Conservation (phyloP, 1,140 invertebrate species). For the Ooceraea biroi region DNA sequence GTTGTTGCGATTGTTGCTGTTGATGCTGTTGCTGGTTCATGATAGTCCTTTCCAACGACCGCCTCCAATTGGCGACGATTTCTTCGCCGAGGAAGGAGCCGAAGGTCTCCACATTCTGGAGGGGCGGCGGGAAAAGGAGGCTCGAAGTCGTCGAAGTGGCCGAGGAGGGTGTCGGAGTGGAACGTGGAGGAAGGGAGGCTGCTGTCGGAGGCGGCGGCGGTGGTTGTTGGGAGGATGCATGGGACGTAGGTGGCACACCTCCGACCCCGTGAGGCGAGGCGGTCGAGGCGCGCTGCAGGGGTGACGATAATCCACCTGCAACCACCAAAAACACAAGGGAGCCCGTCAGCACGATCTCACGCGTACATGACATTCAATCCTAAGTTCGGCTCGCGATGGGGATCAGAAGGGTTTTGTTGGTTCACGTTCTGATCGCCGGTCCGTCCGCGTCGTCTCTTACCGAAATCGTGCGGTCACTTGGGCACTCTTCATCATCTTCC, state of each 20-base stretch:
- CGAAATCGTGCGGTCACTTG: slow-evolving; percentile 42
- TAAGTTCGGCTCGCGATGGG: slow-evolving; percentile 55
- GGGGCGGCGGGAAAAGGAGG: slow-evolving; percentile 87
- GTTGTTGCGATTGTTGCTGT: slow-evolving; percentile 79
- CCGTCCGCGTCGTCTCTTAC: slow-evolving; percentile 38
- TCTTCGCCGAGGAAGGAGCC: slow-evolving; percentile 91
- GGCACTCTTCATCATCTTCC: slow-evolving; percentile 41
- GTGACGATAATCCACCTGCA: slow-evolving; percentile 86
- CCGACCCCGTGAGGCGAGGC: slow-evolving; percentile 85
- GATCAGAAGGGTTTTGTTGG: background rate
- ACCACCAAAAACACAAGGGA: slow-evolving; percentile 85
- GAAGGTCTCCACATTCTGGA: slow-evolving; percentile 90
- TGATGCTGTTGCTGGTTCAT: slow-evolving; percentile 86
- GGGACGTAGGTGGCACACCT: slow-evolving; percentile 83
- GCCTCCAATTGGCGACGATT: slow-evolving; percentile 92
- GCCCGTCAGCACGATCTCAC: slow-evolving; percentile 82
- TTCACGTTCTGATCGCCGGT: slow-evolving; percentile 55
- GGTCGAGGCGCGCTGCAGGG: slow-evolving; percentile 86
- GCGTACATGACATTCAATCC: slow-evolving; percentile 53
- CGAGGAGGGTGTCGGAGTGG: slow-evolving; percentile 86
- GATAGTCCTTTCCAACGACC: slow-evolving; percentile 89
- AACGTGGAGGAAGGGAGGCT: slow-evolving; percentile 81
- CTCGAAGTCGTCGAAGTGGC: slow-evolving; percentile 85
- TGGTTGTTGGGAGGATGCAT: slow-evolving; percentile 84
- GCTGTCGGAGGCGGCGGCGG: slow-evolving; percentile 71